Base-by-base conservation (phyloP, 2,113 vertebrate species). In the Grammomys surdaster region DNA sequence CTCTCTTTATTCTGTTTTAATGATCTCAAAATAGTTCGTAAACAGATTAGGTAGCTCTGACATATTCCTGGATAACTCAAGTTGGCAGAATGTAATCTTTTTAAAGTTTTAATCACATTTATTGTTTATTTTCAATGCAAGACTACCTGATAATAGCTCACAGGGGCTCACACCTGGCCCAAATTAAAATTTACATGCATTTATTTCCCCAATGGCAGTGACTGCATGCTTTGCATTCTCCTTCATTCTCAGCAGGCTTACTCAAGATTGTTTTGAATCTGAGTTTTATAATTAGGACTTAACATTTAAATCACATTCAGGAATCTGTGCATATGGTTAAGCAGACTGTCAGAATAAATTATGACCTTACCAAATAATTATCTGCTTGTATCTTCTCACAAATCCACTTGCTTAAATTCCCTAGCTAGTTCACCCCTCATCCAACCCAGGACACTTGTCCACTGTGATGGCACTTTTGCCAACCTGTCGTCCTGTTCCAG, bases 331-430 rank as follows among this genome's bases (percentile, higher is more conserved):
- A 94, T 97, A 94, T 70, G 92, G 97, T 97, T 97, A 95, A 98
- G 98, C 96, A 98, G 97, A 96, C 95, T 97, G 97, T 85, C 97
- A 92, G 92, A 96, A 97, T 97, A 97, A 95, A 98, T 97, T 92
- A 96, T 85, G 75, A 80, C 85, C 90, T 93, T 89, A 98, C 97
- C 97, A 95, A 97, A 97, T 93, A 90, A 91, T 95, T 88, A 95
- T 84, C 2, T 77, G 81, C 97, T 87, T 93, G 80, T 24, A 72
- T 91, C 77, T 96, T 91, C 75, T 89, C 77, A 67, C 26, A 84
- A 91, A 92, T 94, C 86, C 85, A 86, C 60, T 67, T 85, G 67
- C 56, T 89, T 48, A 22, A 13, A 11, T 80, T 91, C 93, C 78
- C 63, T 86, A 73, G 67, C 43, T 13, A 9, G 2, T 86, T 90